Evolutionary conservation across 2,113 vertebrate species (phyloP).

Genomic region (Budorcas taxicolor): DNA sequence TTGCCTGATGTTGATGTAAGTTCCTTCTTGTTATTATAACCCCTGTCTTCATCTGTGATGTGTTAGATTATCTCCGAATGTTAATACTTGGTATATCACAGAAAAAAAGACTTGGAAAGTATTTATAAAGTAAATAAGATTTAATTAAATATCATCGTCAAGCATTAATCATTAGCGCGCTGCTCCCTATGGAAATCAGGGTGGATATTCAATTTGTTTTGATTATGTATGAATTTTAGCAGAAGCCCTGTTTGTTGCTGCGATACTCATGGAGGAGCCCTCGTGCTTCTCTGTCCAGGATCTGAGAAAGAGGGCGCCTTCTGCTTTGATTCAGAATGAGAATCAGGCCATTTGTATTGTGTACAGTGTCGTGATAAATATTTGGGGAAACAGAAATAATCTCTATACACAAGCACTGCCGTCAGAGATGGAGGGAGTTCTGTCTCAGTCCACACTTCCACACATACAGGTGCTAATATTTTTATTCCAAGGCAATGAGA

Average conservation of each 20-base stretch:
- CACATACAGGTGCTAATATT: neutral
- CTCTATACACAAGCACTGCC: neutral
- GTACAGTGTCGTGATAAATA: conserved; percentile 28
- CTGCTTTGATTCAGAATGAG: conserved; percentile 43
- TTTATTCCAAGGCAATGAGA: neutral
- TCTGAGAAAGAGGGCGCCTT: conserved; percentile 11
- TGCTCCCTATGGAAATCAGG: conserved; percentile 81
- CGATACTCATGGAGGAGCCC: conserved; percentile 25
- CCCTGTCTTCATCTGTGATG: conserved; percentile 53
- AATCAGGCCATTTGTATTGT: conserved; percentile 33
- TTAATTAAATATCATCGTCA: conserved; percentile 86
- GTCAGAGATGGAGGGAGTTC: neutral
- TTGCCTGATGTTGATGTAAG: conserved; percentile 9
- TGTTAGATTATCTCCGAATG: conserved; percentile 64
- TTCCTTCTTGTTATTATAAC: conserved; percentile 65
- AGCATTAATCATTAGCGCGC: conserved; percentile 81
- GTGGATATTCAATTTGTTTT: conserved; percentile 83
- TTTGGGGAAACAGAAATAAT: conserved; percentile 44
- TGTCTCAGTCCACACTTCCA: accelerated
- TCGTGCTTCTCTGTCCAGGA: conserved; percentile 21
- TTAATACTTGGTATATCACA: conserved; percentile 61
- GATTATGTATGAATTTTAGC: conserved; percentile 78
- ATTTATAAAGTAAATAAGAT: conserved; percentile 83
- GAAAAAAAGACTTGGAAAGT: conserved; percentile 70
- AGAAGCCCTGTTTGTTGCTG: conserved; percentile 56